Conservation (phyloP, 1,140 invertebrate species). For the Wiebesia pumilae region DNA sequence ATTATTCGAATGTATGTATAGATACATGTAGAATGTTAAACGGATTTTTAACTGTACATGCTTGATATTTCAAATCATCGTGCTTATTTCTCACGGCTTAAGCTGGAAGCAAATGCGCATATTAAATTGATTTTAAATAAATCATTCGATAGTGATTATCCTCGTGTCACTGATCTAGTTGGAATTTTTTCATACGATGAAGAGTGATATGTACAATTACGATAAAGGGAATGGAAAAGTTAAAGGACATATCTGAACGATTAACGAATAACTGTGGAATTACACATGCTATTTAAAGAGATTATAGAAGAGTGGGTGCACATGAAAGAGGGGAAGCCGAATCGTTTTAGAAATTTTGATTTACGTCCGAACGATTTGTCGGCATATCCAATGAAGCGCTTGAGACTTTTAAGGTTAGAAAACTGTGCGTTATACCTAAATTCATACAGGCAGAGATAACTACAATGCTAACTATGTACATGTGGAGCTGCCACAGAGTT, state of each 20-base stretch:
- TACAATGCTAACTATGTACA: background rate
- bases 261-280: constrained; percentile 29
- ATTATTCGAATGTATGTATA: background rate
- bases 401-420: constrained; percentile 25
- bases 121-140: constrained; percentile 23
- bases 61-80: background rate
- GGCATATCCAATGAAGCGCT: constrained; percentile 30
- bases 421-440: constrained; percentile 35
- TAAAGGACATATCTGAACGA: background rate
- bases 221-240: background rate
- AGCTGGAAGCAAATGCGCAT: background rate
- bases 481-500: background rate
- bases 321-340: background rate
- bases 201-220: background rate
- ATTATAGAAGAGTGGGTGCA: background rate
- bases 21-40: background rate
- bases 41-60: background rate
- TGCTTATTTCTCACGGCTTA: background rate
- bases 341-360: constrained; percentile 45
- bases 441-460: background rate
- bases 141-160: constrained; percentile 20
- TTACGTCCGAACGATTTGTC: constrained; percentile 56
- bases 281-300: background rate
- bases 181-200: background rate
- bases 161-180: background rate